Evolutionary conservation across 1,140 invertebrate species (phyloP).

Genomic region (Diprion similis): DNA sequence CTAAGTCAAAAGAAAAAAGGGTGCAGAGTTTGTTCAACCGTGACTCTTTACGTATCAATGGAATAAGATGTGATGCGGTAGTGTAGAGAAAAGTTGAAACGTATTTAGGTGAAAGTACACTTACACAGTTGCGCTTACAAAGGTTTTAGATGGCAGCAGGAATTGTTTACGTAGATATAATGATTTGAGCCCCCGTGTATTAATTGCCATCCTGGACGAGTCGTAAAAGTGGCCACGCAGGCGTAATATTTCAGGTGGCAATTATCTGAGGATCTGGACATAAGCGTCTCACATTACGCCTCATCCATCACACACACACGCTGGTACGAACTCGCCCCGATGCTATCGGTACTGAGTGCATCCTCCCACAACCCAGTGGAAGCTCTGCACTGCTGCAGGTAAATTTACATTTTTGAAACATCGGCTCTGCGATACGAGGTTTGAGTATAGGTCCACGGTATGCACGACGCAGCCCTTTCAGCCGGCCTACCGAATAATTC

Average conservation of each 20-base stretch:
- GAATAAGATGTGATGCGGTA: too few relatives aligned
- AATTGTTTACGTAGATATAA: background rate
- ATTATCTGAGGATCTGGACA: slow-evolving; percentile 5
- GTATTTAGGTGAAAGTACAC: background rate
- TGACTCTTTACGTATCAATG: too few relatives aligned
- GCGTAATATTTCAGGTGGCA: slow-evolving; percentile 4
- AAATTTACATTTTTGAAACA: slow-evolving; percentile 1
- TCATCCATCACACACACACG: slow-evolving; percentile 1
- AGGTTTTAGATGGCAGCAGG: background rate
- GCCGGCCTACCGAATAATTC: background rate
- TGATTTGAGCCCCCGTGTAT: background rate
- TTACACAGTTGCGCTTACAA: background rate
- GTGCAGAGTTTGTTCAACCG: too few relatives aligned
- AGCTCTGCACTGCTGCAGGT: background rate
- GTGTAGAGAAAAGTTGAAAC: background rate
- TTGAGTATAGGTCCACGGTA: background rate
- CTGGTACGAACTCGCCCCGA: slow-evolving; percentile 1
- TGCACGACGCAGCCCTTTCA: background rate
- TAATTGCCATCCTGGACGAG: background rate
- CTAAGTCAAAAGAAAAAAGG: too few relatives aligned
- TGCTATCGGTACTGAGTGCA: slow-evolving; percentile 4
- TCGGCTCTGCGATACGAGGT: slow-evolving; percentile 4
- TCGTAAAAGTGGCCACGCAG: background rate
- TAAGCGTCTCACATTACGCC: slow-evolving; percentile 7
- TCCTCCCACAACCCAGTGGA: background rate